These are phyloP conservation scores for Morinoia aosen DNA, from an alignment of 2,888 invertebrate species.

Conservation along the genomic window DNA sequence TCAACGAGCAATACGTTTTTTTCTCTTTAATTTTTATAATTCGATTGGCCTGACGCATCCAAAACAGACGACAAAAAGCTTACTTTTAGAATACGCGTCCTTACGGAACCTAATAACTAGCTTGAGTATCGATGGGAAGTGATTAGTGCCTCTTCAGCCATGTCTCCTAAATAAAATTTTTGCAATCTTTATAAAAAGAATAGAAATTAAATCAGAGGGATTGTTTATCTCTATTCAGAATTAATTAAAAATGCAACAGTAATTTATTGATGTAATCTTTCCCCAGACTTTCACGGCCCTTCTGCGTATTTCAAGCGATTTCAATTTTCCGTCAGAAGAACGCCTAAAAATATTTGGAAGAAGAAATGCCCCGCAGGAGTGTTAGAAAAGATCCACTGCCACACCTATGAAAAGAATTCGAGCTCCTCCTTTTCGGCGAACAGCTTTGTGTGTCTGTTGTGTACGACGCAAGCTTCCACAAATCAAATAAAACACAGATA, in stretches of 20 bases:
- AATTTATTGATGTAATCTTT: not conserved
- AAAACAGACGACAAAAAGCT: not conserved
- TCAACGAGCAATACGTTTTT: not conserved
- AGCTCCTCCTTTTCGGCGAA: not conserved
- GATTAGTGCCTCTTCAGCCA: not conserved
- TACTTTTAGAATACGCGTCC: not conserved
- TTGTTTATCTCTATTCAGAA: too few species aligned
- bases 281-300: not conserved
- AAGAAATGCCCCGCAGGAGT: not conserved
- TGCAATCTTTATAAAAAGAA: not conserved
- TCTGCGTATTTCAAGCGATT: not conserved
- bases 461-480: constrained; percentile 49
- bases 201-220: too few species aligned
- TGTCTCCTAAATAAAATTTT: not conserved
- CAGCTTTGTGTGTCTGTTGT: constrained; percentile 31
- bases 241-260: not conserved
- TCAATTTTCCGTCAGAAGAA: not conserved
- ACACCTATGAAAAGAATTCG: not conserved
- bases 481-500: constrained; percentile 48
- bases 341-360: not conserved
- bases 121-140: not conserved
- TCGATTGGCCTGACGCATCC: not conserved
- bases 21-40: not conserved
- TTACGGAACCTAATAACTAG: not conserved
- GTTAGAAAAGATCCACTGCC: not conserved